A percentile compares a stretch with the other conserved stretches of the same genome.
These are phyloP conservation scores for Carcina quercana DNA, from an alignment of 2,888 invertebrate species.

Conservation along the genomic window DNA sequence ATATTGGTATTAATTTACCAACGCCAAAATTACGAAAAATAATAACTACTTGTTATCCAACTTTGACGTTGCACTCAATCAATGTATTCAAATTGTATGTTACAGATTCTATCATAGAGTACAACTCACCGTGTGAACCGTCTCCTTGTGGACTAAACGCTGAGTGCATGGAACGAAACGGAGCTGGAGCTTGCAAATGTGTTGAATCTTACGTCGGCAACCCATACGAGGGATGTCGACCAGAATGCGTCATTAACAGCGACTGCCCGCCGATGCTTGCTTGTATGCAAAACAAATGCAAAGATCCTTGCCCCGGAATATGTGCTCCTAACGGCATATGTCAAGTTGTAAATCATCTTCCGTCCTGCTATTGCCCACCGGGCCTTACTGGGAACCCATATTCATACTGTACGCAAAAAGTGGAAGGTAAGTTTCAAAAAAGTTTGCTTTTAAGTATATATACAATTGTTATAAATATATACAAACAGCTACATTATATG, in stretches of 20 bases:
- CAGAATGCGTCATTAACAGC: slow-evolving; percentile 86
- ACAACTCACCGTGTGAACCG: slow-evolving; percentile 77
- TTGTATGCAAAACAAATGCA: slow-evolving; percentile 84
- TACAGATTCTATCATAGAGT: slow-evolving; percentile 54
- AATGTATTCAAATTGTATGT: slow-evolving; percentile 13
- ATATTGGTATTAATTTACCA: no score
- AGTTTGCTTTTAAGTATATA: neutral
- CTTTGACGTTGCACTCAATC: neutral
- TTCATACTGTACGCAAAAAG: slow-evolving; percentile 69
- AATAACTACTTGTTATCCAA: no score
- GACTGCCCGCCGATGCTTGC: slow-evolving; percentile 84
- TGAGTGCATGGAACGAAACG: slow-evolving; percentile 76
- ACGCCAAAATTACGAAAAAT: no score
- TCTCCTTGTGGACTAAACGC: slow-evolving; percentile 81
- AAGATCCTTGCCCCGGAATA: slow-evolving; percentile 85
- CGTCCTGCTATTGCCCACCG: slow-evolving; percentile 80
- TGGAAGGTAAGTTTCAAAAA: slow-evolving; percentile 50
- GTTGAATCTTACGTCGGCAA: slow-evolving; percentile 70
- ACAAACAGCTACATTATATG: no score
- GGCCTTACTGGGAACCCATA: slow-evolving; percentile 84
- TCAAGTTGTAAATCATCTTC: slow-evolving; percentile 83
- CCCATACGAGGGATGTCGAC: slow-evolving; percentile 79
- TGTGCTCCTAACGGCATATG: slow-evolving; percentile 85
- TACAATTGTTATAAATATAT: neutral
- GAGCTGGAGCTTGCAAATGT: slow-evolving; percentile 82